Base-by-base conservation (phyloP, 2,797 vertebrate species). In the Danio choprae region DNA sequence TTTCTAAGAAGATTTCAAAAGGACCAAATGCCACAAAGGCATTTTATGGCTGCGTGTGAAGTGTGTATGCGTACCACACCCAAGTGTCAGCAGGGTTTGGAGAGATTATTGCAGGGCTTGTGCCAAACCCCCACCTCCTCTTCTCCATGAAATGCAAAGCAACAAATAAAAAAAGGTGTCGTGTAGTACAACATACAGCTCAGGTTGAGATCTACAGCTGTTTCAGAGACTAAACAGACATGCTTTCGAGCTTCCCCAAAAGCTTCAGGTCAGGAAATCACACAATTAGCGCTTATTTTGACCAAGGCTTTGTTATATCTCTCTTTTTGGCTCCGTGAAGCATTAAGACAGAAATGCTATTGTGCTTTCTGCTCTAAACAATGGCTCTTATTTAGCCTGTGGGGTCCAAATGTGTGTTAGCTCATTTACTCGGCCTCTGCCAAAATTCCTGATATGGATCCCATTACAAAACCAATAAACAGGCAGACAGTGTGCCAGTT, bases 311-410 rank as follows among this genome's bases (percentile, higher is more conserved):
- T 81, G 40, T 46, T 73, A 85, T 58, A 82, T 81, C 74, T 59
- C 22, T 73, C 83, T 74, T 71, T 74, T 69, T 81, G 76, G 83
- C 86, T 70, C 79, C 74, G 85, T 84, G 75, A 91, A 83, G 87
- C 87, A 88, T 90, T 89, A 87, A 82, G 90, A 94, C 92, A 94
- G 90, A 91, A 88, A 88, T 68, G 13, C 88, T 87, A 92, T 92
- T 94, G 92, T 94, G 86, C 83, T 80, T 86, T 86, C 86, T 41
- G 40, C 84, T 60, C 86, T 86, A 83, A 92, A 94, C 92, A 94
- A 93, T 91, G 88, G 79, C 76, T 82, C 86, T 89, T 87, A 88
- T 91, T 91, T 89, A 83, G 85, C 87, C 82, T 43, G 81, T 83
- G 85, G 87, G 83, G 77, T 82, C 83, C 85, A 88, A 91, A 88